Percentiles rank a stretch among this genome's conserved stretches.
Conservation (phyloP, 2,888 invertebrate species). For the Chaitophorus viminalis region DNA sequence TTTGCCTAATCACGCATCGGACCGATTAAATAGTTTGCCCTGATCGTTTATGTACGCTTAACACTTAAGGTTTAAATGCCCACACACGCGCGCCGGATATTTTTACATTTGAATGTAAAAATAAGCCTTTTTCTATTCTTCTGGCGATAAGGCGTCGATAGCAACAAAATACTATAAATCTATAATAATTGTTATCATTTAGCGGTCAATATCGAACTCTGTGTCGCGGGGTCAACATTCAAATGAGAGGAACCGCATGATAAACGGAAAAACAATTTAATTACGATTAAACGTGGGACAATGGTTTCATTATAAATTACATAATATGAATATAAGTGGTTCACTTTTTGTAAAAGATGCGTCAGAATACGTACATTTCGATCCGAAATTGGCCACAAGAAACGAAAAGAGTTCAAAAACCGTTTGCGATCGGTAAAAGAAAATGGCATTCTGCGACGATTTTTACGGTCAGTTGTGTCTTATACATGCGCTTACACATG, state of each 20-base stretch:
- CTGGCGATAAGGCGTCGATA: background rate
- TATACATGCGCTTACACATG: too few species aligned
- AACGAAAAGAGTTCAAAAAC: too few species aligned
- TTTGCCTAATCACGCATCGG: background rate
- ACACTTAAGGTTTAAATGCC: background rate
- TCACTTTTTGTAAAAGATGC: background rate
- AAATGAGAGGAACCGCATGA: conserved; percentile 4
- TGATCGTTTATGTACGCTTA: background rate
- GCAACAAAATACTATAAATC: background rate
- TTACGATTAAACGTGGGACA: conserved; percentile 17
- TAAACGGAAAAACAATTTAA: conserved; percentile 26
- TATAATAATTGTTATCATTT: conserved; percentile 38
- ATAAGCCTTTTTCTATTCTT: background rate
- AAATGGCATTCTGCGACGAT: too few species aligned
- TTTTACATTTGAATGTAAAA: background rate
- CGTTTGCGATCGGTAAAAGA: too few species aligned
- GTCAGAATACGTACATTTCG: too few species aligned
- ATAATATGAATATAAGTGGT: background rate
- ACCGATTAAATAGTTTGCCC: background rate
- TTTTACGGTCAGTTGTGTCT: too few species aligned
- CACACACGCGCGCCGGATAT: background rate
- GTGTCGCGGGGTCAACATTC: conserved; percentile 21
- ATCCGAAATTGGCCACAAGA: too few species aligned
- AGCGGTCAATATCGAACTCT: conserved; percentile 7
- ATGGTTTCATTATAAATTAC: background rate